phyloP scores from a whole-genome alignment of 64 coral and sea anemone species.

The Orbicella faveolata region DNA sequence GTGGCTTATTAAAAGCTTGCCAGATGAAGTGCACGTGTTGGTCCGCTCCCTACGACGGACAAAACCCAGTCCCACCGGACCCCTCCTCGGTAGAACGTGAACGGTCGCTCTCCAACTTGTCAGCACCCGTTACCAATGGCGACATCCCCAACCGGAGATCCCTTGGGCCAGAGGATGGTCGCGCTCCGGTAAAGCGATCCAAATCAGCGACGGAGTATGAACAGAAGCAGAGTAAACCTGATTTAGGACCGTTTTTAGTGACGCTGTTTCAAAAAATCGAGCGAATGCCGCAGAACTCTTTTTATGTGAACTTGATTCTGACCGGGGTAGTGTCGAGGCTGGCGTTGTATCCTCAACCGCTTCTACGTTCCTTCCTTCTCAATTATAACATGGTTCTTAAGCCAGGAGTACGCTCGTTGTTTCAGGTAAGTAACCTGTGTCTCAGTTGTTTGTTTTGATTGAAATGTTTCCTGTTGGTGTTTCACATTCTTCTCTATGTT shows the following conservation, averaged over 20 bases:
- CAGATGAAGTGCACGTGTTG: constrained; percentile 83
- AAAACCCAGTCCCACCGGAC: constrained; percentile 53
- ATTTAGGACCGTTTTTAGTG: constrained; percentile 78
- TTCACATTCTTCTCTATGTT: too few relatives aligned
- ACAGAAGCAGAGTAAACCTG: constrained; percentile 21
- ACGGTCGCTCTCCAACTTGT: constrained; percentile 27
- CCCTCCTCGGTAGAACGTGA: constrained; percentile 6
- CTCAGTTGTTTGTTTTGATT: background rate
- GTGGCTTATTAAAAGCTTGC: constrained; percentile 62
- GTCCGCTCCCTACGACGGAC: constrained; percentile 81
- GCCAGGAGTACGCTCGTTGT: constrained; percentile 88
- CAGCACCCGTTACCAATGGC: constrained; percentile 50
- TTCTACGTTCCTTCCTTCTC: constrained; percentile 90
- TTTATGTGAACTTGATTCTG: constrained; percentile 92
- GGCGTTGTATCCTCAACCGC: constrained; percentile 84
- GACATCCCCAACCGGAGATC: constrained; percentile 50
- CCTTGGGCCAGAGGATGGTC: background rate
- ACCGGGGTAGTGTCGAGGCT: constrained; percentile 89
- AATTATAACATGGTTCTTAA: constrained; percentile 98
- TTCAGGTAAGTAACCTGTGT: constrained; percentile 66
- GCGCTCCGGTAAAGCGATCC: constrained; percentile 22
- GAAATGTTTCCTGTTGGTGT: background rate
- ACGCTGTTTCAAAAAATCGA: constrained; percentile 93
- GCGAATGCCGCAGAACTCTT: constrained; percentile 90
- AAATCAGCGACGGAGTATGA: constrained; percentile 66